Conservation (phyloP, 2,797 vertebrate genomes). For the Eulemur rubriventer region DNA sequence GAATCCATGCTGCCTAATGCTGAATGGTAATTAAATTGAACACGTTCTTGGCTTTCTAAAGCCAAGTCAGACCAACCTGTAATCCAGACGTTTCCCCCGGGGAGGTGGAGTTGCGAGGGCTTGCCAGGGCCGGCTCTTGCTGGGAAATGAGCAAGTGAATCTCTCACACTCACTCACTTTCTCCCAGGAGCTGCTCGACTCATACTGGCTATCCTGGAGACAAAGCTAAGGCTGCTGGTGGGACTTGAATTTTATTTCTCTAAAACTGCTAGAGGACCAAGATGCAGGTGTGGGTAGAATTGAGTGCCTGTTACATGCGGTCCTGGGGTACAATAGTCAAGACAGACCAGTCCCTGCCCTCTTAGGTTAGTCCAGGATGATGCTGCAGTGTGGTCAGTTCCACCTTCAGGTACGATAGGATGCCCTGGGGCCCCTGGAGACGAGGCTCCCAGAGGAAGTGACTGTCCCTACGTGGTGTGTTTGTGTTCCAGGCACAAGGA, state of each 20-base stretch:
- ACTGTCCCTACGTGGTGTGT: not conserved
- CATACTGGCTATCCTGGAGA: not conserved
- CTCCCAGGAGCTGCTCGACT: not conserved
- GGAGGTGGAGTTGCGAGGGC: not conserved
- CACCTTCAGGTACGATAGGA: not conserved
- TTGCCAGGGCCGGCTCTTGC: not conserved
- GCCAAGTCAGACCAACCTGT: not conserved
- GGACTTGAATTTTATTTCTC: not conserved
- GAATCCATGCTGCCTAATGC: not conserved
- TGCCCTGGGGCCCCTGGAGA: not conserved
- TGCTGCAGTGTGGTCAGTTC: fast-evolving
- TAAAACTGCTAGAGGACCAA: not conserved
- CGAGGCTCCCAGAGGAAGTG: not conserved
- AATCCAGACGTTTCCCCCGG: not conserved
- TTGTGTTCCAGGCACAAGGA: not conserved
- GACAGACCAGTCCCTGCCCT: not conserved
- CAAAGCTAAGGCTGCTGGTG: not conserved
- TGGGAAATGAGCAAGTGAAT: not conserved
- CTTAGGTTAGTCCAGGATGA: not conserved
- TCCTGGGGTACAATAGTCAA: not conserved
- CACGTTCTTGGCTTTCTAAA: constrained; percentile 20
- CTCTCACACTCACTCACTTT: not conserved
- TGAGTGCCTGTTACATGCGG: not conserved
- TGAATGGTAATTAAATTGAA: not conserved
- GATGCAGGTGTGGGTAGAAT: not conserved